Percentiles rank a stretch among this genome's conserved stretches.
Conservation (phyloP, 2,113 vertebrate species). For the Anarrhichthys ocellatus region DNA sequence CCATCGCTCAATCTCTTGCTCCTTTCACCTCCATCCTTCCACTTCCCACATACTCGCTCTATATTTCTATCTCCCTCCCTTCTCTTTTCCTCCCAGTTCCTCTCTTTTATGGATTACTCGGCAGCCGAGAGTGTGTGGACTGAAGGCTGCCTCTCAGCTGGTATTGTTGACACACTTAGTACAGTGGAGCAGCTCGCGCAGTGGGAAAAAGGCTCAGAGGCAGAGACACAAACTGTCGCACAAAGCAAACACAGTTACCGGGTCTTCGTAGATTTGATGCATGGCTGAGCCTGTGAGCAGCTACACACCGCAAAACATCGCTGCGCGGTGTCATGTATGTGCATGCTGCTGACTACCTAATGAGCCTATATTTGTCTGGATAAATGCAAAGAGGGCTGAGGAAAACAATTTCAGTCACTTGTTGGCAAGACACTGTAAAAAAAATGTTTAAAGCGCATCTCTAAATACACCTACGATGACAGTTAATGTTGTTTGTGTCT, state of each 20-base stretch:
- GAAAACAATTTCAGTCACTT: background rate
- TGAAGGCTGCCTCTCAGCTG: constrained; percentile 78
- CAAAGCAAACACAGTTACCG: constrained; percentile 66
- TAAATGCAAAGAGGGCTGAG: background rate
- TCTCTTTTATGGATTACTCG: constrained; percentile 72
- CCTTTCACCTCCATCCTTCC: constrained; percentile 64
- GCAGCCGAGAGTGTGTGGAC: constrained; percentile 63
- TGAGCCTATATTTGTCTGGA: constrained; percentile 22
- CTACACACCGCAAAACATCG: constrained; percentile 11
- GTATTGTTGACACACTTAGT: constrained; percentile 76
- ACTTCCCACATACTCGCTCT: constrained; percentile 42
- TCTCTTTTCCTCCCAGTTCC: constrained; percentile 38
- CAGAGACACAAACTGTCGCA: constrained; percentile 73
- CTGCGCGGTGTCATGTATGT: constrained; percentile 18
- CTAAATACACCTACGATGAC: background rate
- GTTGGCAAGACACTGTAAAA: background rate
- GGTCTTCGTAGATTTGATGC: constrained; percentile 54
- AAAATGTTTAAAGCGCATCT: background rate
- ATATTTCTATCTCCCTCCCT: constrained; percentile 20
- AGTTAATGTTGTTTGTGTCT: background rate
- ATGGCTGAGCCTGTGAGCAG: constrained; percentile 42
- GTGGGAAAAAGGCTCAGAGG: constrained; percentile 63
- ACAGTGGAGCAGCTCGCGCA: constrained; percentile 68
- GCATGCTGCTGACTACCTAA: constrained; percentile 35
- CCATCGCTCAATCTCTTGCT: constrained; percentile 52